These are phyloP conservation scores for Barbus barbus DNA, from an alignment of 2,113 vertebrate species.

Conservation along the genomic window DNA sequence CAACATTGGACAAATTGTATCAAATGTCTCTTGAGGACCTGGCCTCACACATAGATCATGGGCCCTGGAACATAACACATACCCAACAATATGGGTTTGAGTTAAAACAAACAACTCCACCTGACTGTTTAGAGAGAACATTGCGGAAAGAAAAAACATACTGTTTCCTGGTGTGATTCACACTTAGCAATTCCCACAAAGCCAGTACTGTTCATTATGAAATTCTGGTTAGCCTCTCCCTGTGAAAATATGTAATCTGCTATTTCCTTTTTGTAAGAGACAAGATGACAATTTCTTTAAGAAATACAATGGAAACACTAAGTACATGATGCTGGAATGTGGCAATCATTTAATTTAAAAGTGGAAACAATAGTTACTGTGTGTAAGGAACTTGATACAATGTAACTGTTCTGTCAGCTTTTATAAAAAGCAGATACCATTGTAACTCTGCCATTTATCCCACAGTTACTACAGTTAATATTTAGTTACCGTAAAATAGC, in stretches of 20 bases:
- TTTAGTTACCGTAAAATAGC: background rate
- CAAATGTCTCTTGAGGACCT: slow-evolving; percentile 30
- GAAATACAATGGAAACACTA: background rate
- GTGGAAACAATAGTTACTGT: background rate
- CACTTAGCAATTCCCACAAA: background rate
- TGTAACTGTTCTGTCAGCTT: slow-evolving; percentile 23
- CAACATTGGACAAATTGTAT: slow-evolving; percentile 35
- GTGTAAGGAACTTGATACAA: background rate
- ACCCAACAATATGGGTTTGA: slow-evolving; percentile 4
- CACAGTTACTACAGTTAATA: background rate
- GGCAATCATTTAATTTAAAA: background rate
- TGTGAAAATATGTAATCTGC: too few relatives aligned
- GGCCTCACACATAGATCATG: slow-evolving; percentile 40
- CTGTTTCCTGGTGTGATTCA: slow-evolving; percentile 17
- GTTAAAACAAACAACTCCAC: slow-evolving; percentile 1
- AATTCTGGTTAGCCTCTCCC: background rate
- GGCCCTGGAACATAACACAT: slow-evolving; percentile 46
- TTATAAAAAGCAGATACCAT: background rate
- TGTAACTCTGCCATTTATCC: background rate
- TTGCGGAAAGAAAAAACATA: background rate
- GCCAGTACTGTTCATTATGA: background rate
- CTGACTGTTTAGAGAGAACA: background rate
- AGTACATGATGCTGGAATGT: too few relatives aligned
- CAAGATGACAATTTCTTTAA: background rate
- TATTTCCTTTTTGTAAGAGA: background rate